Evolutionary conservation across 1,140 invertebrate genomes (phyloP), one percentile per base, ranked within the genome.

Genomic region (Ruditapes philippinarum): DNA sequence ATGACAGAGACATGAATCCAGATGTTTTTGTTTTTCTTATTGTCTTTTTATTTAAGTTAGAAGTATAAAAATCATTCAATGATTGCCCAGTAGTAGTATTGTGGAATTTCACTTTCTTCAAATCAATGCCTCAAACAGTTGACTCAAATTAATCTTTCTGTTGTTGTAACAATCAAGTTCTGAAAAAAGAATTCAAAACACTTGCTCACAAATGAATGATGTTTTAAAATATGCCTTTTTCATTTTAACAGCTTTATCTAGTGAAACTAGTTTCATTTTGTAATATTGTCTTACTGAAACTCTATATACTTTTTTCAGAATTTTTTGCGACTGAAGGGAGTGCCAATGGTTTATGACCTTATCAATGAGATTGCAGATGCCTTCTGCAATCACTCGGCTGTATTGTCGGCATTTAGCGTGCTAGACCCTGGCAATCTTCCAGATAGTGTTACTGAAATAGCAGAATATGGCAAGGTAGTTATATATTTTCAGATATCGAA

Each of bases 391-490:
- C 31, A 70, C 2, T 57, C 80, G 22, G 28, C 79, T 38, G 86
- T 91, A 11, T 74, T 91, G n/a, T 19, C 81, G 12, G 70, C 90
- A 9, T 89, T 91, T 80, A 82, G 81, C 31, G 33, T 89, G 11
- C 38, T 91, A 14, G 90, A 88, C 49, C 90, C 90, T 7, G 28
- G 22, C 14, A 82, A 90, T 33, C 42, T 90, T 19, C 89, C 89
- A 31, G 81, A 89, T 28, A 25, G 5, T 40, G 51, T 31, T 17
- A 70, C 0, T 14, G 60, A 68, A 40, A 38, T 79, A 38, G 38
- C 19, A 57, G 49, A 70, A n/a, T 51, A 76, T 57, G 49, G 28
- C 33, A 79, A 51, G 45, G 88, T 73, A 36, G 65, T 19, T 36
- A 31, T 5, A 25, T 40, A 70, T 7, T 40, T 14, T 36, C 12